phyloP scores from a whole-genome alignment of 2,113 vertebrate genomes.

The Galeopterus variegatus region DNA sequence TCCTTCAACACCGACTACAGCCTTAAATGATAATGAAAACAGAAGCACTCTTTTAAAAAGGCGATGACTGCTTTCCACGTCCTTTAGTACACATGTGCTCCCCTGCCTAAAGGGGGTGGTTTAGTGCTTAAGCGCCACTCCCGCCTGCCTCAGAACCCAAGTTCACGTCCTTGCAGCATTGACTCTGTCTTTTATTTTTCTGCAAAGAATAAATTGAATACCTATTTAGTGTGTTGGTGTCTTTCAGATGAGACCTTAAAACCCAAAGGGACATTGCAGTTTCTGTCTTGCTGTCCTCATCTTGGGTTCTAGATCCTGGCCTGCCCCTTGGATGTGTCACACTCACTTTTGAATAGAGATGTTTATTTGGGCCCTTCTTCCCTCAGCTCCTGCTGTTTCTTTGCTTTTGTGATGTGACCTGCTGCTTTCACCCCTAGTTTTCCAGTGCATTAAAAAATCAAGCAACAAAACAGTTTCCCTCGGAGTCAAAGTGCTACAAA shows the following conservation, averaged over 20 bases:
- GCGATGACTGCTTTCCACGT: constrained; percentile 62
- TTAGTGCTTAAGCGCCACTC: background rate
- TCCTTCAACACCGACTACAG: constrained; percentile 83
- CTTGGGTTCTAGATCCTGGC: constrained; percentile 23
- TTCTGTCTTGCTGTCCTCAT: background rate
- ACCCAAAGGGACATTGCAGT: background rate
- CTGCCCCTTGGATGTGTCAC: background rate
- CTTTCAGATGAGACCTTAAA: constrained; percentile 55
- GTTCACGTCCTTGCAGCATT: background rate
- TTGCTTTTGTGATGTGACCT: constrained; percentile 17
- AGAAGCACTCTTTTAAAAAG: constrained; percentile 83
- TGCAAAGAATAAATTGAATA: constrained; percentile 62
- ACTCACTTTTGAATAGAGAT: background rate
- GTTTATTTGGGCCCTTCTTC: background rate
- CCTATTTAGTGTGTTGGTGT: constrained; percentile 38
- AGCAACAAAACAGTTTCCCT: constrained; percentile 47
- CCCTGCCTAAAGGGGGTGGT: constrained; percentile 36
- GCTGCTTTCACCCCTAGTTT: constrained; percentile 56
- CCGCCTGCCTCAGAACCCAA: background rate
- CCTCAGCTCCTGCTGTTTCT: background rate
- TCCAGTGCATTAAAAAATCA: constrained; percentile 63
- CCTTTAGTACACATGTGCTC: constrained; percentile 30
- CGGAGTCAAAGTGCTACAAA: constrained; percentile 52
- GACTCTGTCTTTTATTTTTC: constrained; percentile 58
- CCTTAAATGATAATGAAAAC: constrained; percentile 84